phyloP scores from a whole-genome alignment of 2,113 vertebrate species.

The Myrmecophaga tridactyla region DNA sequence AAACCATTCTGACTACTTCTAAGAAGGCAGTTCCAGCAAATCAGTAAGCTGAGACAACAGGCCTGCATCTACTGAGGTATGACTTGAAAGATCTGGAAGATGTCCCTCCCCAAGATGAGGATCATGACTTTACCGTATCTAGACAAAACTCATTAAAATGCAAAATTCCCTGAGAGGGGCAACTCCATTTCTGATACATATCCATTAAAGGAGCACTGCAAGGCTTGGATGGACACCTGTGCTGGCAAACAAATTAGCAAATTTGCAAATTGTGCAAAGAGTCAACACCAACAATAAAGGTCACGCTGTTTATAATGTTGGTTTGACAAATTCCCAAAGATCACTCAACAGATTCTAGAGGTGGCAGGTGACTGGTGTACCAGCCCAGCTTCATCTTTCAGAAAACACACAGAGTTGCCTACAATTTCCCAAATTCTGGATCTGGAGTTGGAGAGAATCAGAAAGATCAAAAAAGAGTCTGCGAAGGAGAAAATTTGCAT shows the following conservation, averaged over 20 bases:
- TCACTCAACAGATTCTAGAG: neutral
- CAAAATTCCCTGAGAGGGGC: neutral
- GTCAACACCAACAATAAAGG: neutral
- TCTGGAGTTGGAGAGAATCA: neutral
- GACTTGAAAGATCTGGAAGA: neutral
- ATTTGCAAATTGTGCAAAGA: neutral
- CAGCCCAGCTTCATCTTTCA: neutral
- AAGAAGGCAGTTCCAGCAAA: neutral
- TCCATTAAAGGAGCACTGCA: neutral
- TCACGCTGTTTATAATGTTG: neutral
- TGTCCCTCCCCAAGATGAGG: neutral
- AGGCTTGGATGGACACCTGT: neutral
- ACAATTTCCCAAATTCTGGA: neutral
- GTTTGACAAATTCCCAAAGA: neutral
- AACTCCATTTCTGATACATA: neutral
- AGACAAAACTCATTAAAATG: neutral
- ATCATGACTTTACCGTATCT: neutral
- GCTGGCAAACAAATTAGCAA: neutral
- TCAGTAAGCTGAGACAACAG: neutral
- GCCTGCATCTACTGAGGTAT: neutral
- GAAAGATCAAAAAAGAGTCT: neutral
- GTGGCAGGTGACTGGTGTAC: neutral
- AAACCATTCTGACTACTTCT: neutral
- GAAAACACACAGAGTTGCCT: neutral
- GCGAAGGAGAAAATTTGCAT: neutral